Conservation (phyloP, 1,140 invertebrate genomes). For the Neelides sp. region DNA sequence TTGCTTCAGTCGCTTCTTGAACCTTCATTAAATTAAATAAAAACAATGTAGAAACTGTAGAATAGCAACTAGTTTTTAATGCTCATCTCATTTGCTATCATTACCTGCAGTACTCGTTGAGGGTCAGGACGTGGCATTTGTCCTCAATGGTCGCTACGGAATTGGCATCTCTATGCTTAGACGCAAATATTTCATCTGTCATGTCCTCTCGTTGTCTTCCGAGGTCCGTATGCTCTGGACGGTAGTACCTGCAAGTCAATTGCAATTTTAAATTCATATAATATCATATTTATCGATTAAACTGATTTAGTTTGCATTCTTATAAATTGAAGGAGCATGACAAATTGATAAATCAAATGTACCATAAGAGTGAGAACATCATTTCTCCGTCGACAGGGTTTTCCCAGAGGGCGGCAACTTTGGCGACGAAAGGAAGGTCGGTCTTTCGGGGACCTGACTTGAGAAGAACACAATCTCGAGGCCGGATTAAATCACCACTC, state of each 20-base stretch:
- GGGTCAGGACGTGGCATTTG: conserved; percentile 92
- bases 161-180: conserved; percentile 70
- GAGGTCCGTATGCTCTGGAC: conserved; percentile 88
- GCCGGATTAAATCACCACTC: conserved; percentile 67
- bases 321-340: conserved; percentile 1
- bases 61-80: conserved; percentile 13
- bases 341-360: conserved; percentile 12
- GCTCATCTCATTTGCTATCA: conserved; percentile 17
- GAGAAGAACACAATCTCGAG: conserved; percentile 76
- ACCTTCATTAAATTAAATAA: too few species aligned
- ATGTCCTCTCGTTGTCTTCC: conserved; percentile 63
- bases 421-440: conserved; percentile 85
- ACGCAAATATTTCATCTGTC: conserved; percentile 86
- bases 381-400: conserved; percentile 75
- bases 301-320: neutral
- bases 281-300: conserved; percentile 16
- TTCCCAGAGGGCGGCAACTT: conserved; percentile 86
- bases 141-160: conserved; percentile 96
- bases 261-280: conserved; percentile 51
- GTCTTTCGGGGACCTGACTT: conserved; percentile 67
- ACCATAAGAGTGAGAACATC: conserved; percentile 28
- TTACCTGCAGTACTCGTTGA: conserved; percentile 92
- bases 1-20: conserved; percentile 48
- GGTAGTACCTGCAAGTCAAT: conserved; percentile 63
- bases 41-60: too few species aligned